Conservation (phyloP, 2,888 invertebrate genomes). For the Drosophila mercatorum region DNA sequence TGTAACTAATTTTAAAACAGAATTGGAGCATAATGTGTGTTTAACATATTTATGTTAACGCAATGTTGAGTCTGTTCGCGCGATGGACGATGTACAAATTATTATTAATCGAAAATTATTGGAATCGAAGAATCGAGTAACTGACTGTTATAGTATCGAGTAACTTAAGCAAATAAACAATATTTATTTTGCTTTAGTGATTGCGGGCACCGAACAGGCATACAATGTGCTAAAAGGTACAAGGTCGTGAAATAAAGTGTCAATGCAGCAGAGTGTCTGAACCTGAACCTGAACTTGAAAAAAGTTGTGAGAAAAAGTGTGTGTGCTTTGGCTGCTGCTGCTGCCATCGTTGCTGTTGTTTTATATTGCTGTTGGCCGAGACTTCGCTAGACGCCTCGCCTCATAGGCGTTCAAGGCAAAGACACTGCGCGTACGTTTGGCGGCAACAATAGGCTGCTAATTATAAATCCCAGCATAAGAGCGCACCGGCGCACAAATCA, state of each 20-base stretch:
- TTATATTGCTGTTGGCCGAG: slow-evolving; percentile 25
- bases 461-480: slow-evolving; percentile 74
- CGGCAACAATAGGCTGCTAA: slow-evolving; percentile 75
- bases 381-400: slow-evolving; percentile 35
- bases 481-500: slow-evolving; percentile 58
- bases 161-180: slow-evolving; percentile 51
- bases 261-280: slow-evolving; percentile 47
- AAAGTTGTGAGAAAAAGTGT: slow-evolving; percentile 30
- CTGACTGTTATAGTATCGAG: slow-evolving; percentile 22
- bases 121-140: slow-evolving; percentile 43
- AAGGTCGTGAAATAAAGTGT: slow-evolving; percentile 36
- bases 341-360: slow-evolving; percentile 41
- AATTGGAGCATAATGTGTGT: not conserved
- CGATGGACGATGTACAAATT: slow-evolving; percentile 12
- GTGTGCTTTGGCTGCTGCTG: slow-evolving; percentile 28
- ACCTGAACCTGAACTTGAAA: slow-evolving; percentile 70
- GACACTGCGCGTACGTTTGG: slow-evolving; percentile 54
- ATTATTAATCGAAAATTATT: not conserved
- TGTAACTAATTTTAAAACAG: not conserved
- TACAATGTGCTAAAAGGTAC: slow-evolving; percentile 48
- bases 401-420: slow-evolving; percentile 58
- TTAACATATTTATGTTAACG: slow-evolving; percentile 24
- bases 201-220: slow-evolving; percentile 30
- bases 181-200: slow-evolving; percentile 32
- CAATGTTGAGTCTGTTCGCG: slow-evolving; percentile 1